Evolutionary conservation across 2,113 vertebrate genomes (phyloP), one percentile per base, ranked within the genome.

Genomic region (Lipophrys pholis): DNA sequence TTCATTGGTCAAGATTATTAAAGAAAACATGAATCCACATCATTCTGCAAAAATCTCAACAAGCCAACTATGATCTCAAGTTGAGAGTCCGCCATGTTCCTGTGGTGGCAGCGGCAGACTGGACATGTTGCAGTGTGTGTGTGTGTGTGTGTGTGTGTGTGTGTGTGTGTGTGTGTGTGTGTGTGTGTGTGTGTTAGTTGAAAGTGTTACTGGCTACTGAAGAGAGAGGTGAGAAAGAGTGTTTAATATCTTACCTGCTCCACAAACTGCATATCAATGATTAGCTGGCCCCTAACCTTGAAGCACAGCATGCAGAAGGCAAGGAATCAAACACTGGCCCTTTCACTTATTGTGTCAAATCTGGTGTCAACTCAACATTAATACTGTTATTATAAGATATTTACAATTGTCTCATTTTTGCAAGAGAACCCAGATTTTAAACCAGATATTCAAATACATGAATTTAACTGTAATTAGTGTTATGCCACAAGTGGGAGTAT

Each of bases 241-340:
- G 68, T 60, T 88, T 89, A 90, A 92, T 92, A 79, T 80, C 83
- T 93, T 83, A 92, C 89, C 78, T 76, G 79, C 43, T 72, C 51
- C 70, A 80, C 70, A 87, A 89, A 78, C 81, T 72, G 56, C 51
- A 51, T 45, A 89, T 92, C 72, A 93, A 92, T 91, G 79, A 93
- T 92, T 93, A 84, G 42, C 83, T 12, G 12, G 54, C 50, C 66
- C 59, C 53, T 69, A 67, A 81, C 79, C 82, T 79, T 80, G 54
- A 45, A 30, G 52, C 11, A 39, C 61, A 56, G 70, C 73, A 82
- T 38, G n/a, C 53, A 76, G 48, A 49, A 77, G 40, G 8, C 35
- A 62, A 69, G 7, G 63, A 75, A 52, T 68, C 39, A 40, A 65
- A 64, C 5, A 16, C 10, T 52, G 14, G 1, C 36, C 67, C 48